phyloP scores from a whole-genome alignment of 53 echinoderm and acorn worm species.

The Pentamera pediparva region DNA sequence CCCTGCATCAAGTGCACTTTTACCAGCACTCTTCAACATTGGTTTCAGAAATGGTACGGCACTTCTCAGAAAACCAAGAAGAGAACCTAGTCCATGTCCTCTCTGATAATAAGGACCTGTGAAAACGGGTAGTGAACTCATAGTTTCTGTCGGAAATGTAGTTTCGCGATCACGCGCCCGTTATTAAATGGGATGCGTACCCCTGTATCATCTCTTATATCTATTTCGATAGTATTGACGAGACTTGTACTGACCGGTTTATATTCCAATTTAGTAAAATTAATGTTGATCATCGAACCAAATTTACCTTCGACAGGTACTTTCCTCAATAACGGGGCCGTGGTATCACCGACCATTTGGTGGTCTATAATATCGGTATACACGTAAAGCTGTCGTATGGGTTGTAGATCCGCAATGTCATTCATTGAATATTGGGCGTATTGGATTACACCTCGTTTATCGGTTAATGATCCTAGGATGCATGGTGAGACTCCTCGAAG shows the following conservation, averaged over 20 bases:
- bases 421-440: neutral
- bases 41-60: constrained; percentile 55
- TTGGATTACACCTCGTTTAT: constrained; percentile 50
- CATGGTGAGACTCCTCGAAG: neutral
- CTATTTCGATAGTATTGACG: constrained; percentile 44
- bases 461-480: too few species aligned
- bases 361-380: neutral
- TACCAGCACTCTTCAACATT: constrained; percentile 30
- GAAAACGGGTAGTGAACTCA: neutral
- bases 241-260: constrained; percentile 41
- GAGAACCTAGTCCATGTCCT: constrained; percentile 51
- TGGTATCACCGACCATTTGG: constrained; percentile 61
- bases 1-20: constrained; percentile 42
- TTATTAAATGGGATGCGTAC: neutral
- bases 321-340: constrained; percentile 50
- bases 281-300: constrained; percentile 20
- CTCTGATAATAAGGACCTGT: neutral
- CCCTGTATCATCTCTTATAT: constrained; percentile 56
- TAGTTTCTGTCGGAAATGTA: constrained; percentile 55
- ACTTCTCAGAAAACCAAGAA: constrained; percentile 39
- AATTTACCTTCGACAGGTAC: constrained; percentile 12
- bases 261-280: constrained; percentile 47
- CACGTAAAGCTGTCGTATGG: neutral
- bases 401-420: neutral
- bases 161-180: constrained; percentile 40